Evolutionary conservation across 2,888 invertebrate species (phyloP), one percentile per base, ranked within the genome.

Genomic region (Pyrrhosoma nymphula): DNA sequence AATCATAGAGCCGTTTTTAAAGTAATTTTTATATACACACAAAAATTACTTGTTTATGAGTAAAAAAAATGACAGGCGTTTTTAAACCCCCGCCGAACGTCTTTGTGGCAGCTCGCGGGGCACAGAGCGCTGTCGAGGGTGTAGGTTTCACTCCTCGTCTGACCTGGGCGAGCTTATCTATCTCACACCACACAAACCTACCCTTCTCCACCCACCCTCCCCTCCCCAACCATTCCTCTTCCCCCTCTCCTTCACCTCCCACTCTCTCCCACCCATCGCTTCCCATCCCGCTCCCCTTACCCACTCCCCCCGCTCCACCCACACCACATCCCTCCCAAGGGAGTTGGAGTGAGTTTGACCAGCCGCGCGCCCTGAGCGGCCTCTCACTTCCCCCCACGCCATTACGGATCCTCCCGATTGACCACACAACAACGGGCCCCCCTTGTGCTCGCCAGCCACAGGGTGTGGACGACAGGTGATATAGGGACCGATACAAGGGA

Each of bases 391-490:
- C n/a, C 82, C 82, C 30, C 82, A 82, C 10, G 82, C 82, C 82
- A 82, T 82, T 35, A 82, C 30, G 69, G 26, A 23, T 12, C 69
- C 82, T 35, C 30, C 82, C 82, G 30, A 82, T 82, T 82, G 82
- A 82, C 82, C 82, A 35, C 82, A 82, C 82, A 18, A 82, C 82
- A 82, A 14, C 10, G 3, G 30, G 14, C 6, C 26, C 26, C 69
- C n/a, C 18, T 12, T 30, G 30, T 4, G 14, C 35, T 26, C 82
- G 35, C 35, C 82, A n/a, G 16, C 30, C 82, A 16, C 16, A 69
- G 82, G 82, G 82, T 35, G 82, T 26, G 82, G 30, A 35, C 82
- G 82, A 82, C 82, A 82, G 82, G 82, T 82, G 82, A 82, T 82
- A 82, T 30, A 18, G 30, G 82, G 35, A 82, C 82, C n/a, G 82